Conservation (phyloP, 2,113 vertebrate genomes). For the Struthio camelus region DNA sequence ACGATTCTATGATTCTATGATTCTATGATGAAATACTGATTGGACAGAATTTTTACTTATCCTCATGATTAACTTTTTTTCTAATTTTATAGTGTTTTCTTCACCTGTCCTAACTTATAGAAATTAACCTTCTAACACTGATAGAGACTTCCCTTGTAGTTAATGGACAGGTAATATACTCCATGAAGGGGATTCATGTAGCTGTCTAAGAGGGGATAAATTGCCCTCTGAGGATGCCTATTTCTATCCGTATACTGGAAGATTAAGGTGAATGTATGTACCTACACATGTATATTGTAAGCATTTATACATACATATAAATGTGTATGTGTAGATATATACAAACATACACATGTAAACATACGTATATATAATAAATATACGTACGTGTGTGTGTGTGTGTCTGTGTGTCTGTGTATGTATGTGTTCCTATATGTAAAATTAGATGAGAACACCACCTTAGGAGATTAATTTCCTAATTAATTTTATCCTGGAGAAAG, state of each 20-base stretch:
- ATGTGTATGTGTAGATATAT: too few species aligned
- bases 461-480: not conserved
- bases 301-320: too few species aligned
- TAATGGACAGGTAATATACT: not conserved
- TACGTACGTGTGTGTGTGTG: too few species aligned
- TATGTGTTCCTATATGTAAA: not conserved
- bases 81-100: not conserved
- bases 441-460: not conserved
- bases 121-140: not conserved
- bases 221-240: not conserved
- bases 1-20: too few species aligned
- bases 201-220: not conserved
- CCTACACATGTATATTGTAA: not conserved
- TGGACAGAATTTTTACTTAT: not conserved
- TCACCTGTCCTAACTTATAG: not conserved
- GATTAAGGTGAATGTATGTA: not conserved
- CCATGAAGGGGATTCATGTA: not conserved
- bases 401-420: too few species aligned
- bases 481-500: not conserved
- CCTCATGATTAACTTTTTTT: not conserved
- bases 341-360: too few species aligned
- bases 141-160: not conserved
- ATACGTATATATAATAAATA: not conserved
- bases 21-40: not conserved
- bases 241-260: not conserved